Base-by-base conservation (phyloP, 2,888 invertebrate species). In the Pachliopta kotzebuea region DNA sequence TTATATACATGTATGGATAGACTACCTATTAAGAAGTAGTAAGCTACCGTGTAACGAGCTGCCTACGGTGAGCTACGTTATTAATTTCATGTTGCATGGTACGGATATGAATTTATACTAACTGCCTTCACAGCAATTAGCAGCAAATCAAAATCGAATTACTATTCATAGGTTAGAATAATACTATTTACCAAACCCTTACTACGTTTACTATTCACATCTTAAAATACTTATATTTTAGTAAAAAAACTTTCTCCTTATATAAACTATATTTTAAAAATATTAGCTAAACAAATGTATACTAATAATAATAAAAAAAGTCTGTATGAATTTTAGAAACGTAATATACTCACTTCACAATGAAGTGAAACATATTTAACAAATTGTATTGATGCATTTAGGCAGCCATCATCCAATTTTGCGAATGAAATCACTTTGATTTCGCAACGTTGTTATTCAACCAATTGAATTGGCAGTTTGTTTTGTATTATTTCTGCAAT, bases 91-190 rank as follows among this genome's bases (percentile, higher is more conserved):
- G 74, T 76, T 72, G 73, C 74, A 71, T 69, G 65, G 64, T 69
- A 74, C 67, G 69, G 77, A 79, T 79, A 76, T 74, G 76, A 74
- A 80, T 81, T 83, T 81, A 81, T 79, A 75, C 73, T 73, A 77
- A 73, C 74, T 75, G 76, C 49, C 55, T 63, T 59, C 63, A 49
- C 26, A 29, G 60, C 77, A 74, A 72, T 72, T 76, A 73, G 75
- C 71, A 79, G 79, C 75, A 74, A 79, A 78, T 80, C 78, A 76
- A 76, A 64, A 45, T 55, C 23, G n/a, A 2, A 20, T 50, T 50
- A 56, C 60, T 26, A 55, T 45, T 54, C 45, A 31, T 23, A 14
- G n/a, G 23, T 24, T 53, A 4, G 37, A 11, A 56, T 54, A 50
- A 31, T 49, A 29, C 20, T 8, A 37, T 37, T 49, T 56, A 62